phyloP scores from a whole-genome alignment of 1,140 invertebrate genomes.

The Homarus americanus region DNA sequence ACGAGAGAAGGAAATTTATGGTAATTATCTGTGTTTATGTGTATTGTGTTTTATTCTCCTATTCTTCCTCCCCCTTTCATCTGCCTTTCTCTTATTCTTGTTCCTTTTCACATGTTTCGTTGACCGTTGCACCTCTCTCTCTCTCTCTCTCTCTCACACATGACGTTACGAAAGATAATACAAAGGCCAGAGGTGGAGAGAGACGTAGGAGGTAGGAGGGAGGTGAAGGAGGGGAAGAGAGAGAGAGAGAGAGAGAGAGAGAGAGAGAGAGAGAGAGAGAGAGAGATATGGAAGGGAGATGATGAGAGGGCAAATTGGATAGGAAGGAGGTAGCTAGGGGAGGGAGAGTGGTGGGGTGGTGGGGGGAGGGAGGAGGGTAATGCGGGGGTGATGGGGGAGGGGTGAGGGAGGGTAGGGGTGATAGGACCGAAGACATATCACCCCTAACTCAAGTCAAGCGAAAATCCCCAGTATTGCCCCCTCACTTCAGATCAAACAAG shows the following conservation, averaged over 20 bases:
- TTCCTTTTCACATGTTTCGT: background rate
- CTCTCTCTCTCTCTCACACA: background rate
- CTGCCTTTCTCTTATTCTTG: background rate
- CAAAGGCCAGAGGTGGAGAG: background rate
- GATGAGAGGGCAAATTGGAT: background rate
- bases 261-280: background rate
- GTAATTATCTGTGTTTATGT: too few relatives aligned
- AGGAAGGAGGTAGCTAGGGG: too few relatives aligned
- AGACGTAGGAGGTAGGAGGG: background rate
- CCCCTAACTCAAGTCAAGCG: constrained; percentile 63
- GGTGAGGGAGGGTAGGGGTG: too few relatives aligned
- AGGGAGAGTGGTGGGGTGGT: too few relatives aligned
- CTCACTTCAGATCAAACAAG: constrained; percentile 65
- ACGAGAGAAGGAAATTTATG: too few relatives aligned
- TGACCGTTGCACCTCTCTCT: background rate
- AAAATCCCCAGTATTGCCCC: constrained; percentile 59
- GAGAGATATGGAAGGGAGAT: constrained; percentile 1
- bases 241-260: background rate
- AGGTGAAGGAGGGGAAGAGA: background rate
- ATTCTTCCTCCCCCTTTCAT: too few relatives aligned
- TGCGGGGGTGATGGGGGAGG: too few relatives aligned
- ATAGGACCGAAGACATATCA: constrained; percentile 54
- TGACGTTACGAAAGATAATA: background rate
- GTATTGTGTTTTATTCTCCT: too few relatives aligned
- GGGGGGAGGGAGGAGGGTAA: too few relatives aligned